Conservation (phyloP, 1,140 invertebrate genomes). For the Atta colombica region DNA sequence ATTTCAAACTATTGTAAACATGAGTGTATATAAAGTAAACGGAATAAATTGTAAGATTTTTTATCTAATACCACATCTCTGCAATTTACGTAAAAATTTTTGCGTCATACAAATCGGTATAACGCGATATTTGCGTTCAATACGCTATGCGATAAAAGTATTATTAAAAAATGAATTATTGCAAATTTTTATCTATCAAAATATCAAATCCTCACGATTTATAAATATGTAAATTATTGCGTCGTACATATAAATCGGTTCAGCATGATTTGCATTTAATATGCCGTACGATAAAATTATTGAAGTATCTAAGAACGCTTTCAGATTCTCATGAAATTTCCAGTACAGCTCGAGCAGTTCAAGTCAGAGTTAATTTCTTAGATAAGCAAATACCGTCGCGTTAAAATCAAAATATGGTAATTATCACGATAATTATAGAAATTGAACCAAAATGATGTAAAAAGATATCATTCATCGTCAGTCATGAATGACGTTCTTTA, state of each 20-base stretch:
- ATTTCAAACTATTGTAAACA: constrained; percentile 4
- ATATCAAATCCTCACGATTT: not conserved
- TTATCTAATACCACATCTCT: not conserved
- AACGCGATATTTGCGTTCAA: not conserved
- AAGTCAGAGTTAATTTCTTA: constrained; percentile 7
- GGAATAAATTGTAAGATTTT: not conserved
- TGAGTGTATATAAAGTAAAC: not conserved
- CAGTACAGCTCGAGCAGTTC: not conserved
- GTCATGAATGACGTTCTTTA: constrained; percentile 66
- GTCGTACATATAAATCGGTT: not conserved
- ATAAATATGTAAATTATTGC: not conserved
- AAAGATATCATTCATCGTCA: constrained; percentile 29
- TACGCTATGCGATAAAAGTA: not conserved
- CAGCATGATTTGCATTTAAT: not conserved
- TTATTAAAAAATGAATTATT: not conserved
- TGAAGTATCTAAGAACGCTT: constrained; percentile 21
- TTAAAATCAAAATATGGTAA: constrained; percentile 37
- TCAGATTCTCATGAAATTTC: constrained; percentile 1
- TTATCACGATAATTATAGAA: constrained; percentile 45
- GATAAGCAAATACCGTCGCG: not conserved
- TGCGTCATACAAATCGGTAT: not conserved
- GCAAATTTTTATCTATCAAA: not conserved
- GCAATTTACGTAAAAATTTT: not conserved
- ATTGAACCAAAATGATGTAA: constrained; percentile 15
- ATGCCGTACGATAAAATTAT: not conserved